phyloP scores from a whole-genome alignment of 2,113 vertebrate species.

The Bothrops jararaca region DNA sequence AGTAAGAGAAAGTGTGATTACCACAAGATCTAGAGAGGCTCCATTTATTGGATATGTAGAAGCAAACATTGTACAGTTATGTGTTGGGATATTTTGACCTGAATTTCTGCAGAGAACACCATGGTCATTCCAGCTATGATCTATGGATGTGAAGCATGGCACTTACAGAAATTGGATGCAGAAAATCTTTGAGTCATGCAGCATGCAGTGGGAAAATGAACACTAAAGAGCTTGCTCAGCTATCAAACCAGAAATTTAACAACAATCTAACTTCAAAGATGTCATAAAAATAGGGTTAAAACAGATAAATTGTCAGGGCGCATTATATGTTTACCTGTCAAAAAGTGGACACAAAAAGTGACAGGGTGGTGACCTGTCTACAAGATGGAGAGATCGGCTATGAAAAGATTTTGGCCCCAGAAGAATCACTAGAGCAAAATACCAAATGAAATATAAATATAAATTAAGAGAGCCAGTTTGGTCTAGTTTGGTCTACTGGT shows the following conservation, averaged over 20 bases:
- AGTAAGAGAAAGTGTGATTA: not conserved
- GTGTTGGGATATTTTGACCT: not conserved
- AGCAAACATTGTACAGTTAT: not conserved
- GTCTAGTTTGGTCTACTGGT: not conserved
- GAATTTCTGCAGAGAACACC: not conserved
- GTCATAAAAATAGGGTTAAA: not conserved
- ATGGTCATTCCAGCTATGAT: not conserved
- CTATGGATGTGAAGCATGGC: not conserved
- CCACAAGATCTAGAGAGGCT: not conserved
- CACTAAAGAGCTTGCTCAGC: not conserved
- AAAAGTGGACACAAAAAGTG: not conserved
- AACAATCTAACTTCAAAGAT: not conserved
- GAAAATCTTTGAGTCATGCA: not conserved
- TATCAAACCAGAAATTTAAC: not conserved
- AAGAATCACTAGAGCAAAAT: not conserved
- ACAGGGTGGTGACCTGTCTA: not conserved
- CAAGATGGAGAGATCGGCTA: not conserved
- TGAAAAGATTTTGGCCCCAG: not conserved
- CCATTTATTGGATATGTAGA: not conserved
- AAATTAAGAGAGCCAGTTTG: not conserved
- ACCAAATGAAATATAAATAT: not conserved
- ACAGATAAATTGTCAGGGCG: not conserved
- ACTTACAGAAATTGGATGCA: not conserved
- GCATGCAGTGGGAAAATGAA: not conserved
- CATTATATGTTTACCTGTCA: not conserved